Evolutionary conservation across 1,140 invertebrate species (phyloP), one percentile per base, ranked within the genome.

Genomic region (Mylabris phalerata): DNA sequence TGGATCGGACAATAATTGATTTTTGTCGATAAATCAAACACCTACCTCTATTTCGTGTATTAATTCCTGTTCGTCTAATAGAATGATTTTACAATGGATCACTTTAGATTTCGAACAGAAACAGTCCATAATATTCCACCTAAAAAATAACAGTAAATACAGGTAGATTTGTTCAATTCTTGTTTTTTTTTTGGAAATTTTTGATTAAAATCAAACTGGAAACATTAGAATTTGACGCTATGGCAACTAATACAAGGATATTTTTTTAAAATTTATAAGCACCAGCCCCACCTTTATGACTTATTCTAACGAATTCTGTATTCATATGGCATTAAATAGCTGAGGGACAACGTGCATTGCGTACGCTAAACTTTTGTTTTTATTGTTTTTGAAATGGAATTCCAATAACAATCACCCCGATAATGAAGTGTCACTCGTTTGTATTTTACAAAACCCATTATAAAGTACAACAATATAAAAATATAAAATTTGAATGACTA

Each of bases 1-100:
- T 19, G 19, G 19, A 19, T 19, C 19, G 19, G 19, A 19, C 19
- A 19, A 1, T 19, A 19, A 19, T 19, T 19, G 19, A 19, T 19
- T 19, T 19, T 19, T 19, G 19, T 19, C 19, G 19, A 19, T 19
- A 19, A 19, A 19, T 19, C 19, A 19, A 19, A 19, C 19, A 38
- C 45, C 49, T 19, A 48, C 55, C 50, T 62, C 82, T 55, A 84
- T 78, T 66, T 84, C 83, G 65, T 84, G 81, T 55, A 83, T 74
- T 44, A 84, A 77, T 69, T 84, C 83, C 64, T 83, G 81, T 69
- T 84, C 83, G 69, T 84, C 82, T 65, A 84, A 76, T 59, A 84
- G 77, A 64, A 84, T 79, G 66, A 84, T 82, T 71, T 80, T 81
- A 74, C 78, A 81, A 61, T 79, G 78, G 51, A 80, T 73, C 38